Conservation (phyloP, 2,797 vertebrate species). For the Sebastes jordani region DNA sequence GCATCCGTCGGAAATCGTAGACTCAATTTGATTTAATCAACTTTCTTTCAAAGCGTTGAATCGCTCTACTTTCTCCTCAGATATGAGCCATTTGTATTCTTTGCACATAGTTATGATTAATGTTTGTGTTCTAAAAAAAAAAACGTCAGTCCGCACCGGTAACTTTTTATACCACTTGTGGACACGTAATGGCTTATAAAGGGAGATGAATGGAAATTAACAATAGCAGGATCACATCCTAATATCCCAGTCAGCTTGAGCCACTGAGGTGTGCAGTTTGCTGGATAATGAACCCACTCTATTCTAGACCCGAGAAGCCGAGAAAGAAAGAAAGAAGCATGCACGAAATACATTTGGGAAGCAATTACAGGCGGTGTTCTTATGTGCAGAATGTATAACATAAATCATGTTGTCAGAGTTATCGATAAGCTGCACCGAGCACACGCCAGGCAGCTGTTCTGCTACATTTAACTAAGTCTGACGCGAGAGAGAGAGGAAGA, state of each 20-base stretch:
- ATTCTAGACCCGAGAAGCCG: background rate
- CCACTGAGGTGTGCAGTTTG: conserved; percentile 45
- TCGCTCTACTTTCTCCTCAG: background rate
- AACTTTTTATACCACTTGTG: background rate
- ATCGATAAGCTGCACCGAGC: conserved; percentile 73
- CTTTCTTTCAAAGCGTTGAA: background rate
- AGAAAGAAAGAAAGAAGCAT: conserved; percentile 8
- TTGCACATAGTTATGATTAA: background rate
- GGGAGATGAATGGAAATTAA: conserved; percentile 31
- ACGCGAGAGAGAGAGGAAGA: conserved; percentile 30
- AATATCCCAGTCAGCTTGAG: conserved; percentile 35
- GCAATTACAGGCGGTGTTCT: conserved; percentile 67
- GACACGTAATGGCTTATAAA: conserved; percentile 25
- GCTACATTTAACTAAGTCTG: conserved; percentile 76
- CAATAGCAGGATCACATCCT: conserved; percentile 37
- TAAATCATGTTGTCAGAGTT: conserved; percentile 76
- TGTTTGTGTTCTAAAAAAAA: background rate
- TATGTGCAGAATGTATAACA: conserved; percentile 62
- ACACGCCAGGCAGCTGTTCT: conserved; percentile 70
- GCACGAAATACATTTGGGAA: conserved; percentile 61
- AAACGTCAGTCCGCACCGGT: background rate
- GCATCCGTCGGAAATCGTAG: background rate
- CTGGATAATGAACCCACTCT: conserved; percentile 48
- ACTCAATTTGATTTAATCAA: conserved; percentile 22
- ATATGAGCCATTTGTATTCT: background rate